A percentile compares a stretch with the other conserved stretches of the same genome.
Evolutionary conservation across 2,113 vertebrate species (phyloP).

Genomic region (Apodemus sylvaticus): DNA sequence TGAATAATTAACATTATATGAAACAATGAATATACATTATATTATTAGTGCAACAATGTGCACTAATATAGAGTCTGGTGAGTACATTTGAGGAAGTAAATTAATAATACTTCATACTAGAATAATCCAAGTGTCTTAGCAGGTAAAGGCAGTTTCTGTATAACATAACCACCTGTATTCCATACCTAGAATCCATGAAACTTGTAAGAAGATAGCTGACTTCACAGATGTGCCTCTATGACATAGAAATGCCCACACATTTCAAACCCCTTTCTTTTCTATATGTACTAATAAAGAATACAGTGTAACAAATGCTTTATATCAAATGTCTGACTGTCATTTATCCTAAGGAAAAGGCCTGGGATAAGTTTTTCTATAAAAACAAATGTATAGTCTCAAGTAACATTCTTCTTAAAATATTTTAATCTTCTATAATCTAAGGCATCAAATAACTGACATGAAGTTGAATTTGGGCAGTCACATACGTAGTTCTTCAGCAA

Average conservation of each 20-base stretch:
- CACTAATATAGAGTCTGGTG: background rate
- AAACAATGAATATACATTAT: background rate
- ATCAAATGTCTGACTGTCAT: background rate
- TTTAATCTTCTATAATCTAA: background rate
- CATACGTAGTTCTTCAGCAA: background rate
- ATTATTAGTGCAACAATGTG: background rate
- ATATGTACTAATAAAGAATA: background rate
- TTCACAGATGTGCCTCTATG: background rate
- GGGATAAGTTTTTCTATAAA: background rate
- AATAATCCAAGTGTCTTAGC: background rate
- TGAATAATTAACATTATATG: background rate
- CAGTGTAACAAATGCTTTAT: background rate
- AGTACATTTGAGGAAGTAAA: background rate
- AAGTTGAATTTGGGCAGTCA: background rate
- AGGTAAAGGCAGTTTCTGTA: background rate
- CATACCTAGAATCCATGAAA: background rate
- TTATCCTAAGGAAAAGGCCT: background rate
- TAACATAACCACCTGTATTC: background rate
- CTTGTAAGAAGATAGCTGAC: background rate
- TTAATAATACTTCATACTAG: background rate
- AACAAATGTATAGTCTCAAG: background rate
- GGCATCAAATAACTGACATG: background rate
- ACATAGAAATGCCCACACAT: background rate
- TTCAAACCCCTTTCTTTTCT: background rate
- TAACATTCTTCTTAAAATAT: background rate